Base-by-base conservation (phyloP, 2,888 invertebrate species). In the Pyrocoelia pectoralis region DNA sequence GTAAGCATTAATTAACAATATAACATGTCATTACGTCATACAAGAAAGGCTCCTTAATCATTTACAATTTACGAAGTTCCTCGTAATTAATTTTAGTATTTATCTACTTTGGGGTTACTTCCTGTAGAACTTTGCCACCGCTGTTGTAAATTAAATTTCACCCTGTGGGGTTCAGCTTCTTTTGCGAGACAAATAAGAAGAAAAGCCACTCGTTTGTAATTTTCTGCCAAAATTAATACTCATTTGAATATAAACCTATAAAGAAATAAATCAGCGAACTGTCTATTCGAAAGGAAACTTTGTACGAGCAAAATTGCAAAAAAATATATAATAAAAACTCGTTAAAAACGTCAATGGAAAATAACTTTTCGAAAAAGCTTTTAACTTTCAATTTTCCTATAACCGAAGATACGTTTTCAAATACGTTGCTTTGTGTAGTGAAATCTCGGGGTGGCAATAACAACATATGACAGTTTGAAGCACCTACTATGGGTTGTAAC, bases 81-180 rank as follows among this genome's bases (percentile, higher is more conserved):
- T 58, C 56, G 68, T 65, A 68, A 68, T 68, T 67, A 67, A 68
- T 68, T 67, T 68, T 68, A 66, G 55, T 66, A 68, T 68, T 68
- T 66, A 68, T 66, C 64, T 63, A 56, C 58, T 66, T 24, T 65
- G 66, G 57, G 61, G 63, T 67, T 69, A 64, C 61, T 65, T 67
- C 63, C 63, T 58, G 58, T 55, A 51, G 50, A 63, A 63, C 58
- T 63, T 63, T 55, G 29, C 63, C 55, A 33, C 58, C 24, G 54
- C 15, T 18, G 46, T 41, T 54, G 58, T 63, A 63, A 58, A 63
- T 63, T 63, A 63, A 63, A 63, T 59, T 63, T 63, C 50, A 59
- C 58, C 58, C 55, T 56, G 55, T 55, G 53, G 58, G 55, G 3
- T 24, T 63, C 43, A 18, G 55, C 57, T 53, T 62, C 62, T 62